Percentiles rank a stretch among this genome's conserved stretches.
phyloP scores from a whole-genome alignment of 2,888 invertebrate species.

The Dicranocentrus wangi region DNA sequence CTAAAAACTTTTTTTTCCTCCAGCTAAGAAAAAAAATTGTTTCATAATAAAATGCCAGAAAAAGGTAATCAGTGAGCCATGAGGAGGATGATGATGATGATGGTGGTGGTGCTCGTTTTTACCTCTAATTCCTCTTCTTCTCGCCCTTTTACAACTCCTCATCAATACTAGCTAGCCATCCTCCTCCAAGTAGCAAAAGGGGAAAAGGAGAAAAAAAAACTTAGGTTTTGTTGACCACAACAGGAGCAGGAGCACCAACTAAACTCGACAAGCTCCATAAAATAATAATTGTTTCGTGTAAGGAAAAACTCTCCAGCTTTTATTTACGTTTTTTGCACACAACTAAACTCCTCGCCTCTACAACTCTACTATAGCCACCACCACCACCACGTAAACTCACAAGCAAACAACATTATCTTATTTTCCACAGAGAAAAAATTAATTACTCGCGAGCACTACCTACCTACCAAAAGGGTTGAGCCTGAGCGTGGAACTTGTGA shows the following conservation, averaged over 20 bases:
- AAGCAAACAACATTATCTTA: conserved; percentile 17
- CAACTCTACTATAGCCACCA: conserved; percentile 5
- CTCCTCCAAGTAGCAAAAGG: no score
- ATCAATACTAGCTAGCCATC: conserved; percentile 1
- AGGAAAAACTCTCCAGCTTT: background rate
- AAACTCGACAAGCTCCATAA: no score
- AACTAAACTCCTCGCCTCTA: no score
- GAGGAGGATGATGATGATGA: conserved; percentile 22
- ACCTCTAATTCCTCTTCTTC: conserved; percentile 25
- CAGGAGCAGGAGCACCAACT: no score
- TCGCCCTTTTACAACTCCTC: conserved; percentile 41
- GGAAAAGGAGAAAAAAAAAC: no score
- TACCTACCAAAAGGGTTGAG: background rate
- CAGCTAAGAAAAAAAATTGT: conserved; percentile 15
- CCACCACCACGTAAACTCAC: conserved; percentile 15
- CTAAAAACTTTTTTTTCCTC: conserved; percentile 22
- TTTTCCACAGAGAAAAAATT: conserved; percentile 1
- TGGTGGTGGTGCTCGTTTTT: conserved; percentile 24
- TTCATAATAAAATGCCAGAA: conserved; percentile 48
- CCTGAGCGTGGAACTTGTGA: background rate
- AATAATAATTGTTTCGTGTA: background rate
- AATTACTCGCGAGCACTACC: conserved; percentile 9
- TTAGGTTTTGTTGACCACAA: no score
- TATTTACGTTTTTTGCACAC: background rate
- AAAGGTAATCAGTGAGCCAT: conserved; percentile 45